phyloP scores from a whole-genome alignment of 2,113 vertebrate species.

The Alethe castanea region DNA sequence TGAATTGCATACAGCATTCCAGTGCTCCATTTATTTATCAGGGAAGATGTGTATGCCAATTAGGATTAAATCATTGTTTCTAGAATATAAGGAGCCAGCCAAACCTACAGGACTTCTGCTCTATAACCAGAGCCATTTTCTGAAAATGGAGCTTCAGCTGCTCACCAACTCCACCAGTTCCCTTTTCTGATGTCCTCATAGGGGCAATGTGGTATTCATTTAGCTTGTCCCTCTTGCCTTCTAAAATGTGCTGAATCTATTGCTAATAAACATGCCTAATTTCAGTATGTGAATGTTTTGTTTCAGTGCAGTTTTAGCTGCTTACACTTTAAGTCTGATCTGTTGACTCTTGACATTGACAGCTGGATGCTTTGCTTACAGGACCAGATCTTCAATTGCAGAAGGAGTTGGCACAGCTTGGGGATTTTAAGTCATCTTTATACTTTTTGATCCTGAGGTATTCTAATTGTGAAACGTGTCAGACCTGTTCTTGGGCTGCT shows the following conservation, averaged over 20 bases:
- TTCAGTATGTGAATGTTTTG: background rate
- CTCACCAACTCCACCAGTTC: background rate
- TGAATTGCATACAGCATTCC: constrained; percentile 1
- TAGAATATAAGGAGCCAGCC: background rate
- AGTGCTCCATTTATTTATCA: constrained; percentile 25
- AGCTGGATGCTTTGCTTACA: background rate
- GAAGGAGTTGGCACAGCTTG: background rate
- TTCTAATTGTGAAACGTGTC: constrained; percentile 27
- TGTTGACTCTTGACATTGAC: background rate
- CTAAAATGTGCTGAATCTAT: background rate
- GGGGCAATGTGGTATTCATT: background rate
- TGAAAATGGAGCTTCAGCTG: background rate
- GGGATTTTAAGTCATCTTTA: constrained; percentile 9
- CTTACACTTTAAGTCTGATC: background rate
- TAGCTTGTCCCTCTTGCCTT: background rate
- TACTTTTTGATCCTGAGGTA: constrained; percentile 18
- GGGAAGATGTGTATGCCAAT: background rate
- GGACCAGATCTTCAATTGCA: background rate
- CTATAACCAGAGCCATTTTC: background rate
- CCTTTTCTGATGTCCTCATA: background rate
- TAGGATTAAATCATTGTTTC: constrained; percentile 12
- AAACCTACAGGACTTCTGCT: background rate
- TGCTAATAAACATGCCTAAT: background rate
- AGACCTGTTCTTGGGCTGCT: constrained; percentile 37
- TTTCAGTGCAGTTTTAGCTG: background rate